Conservation (phyloP, 2,797 vertebrate species). For the Tragelaphus eurycerus region DNA sequence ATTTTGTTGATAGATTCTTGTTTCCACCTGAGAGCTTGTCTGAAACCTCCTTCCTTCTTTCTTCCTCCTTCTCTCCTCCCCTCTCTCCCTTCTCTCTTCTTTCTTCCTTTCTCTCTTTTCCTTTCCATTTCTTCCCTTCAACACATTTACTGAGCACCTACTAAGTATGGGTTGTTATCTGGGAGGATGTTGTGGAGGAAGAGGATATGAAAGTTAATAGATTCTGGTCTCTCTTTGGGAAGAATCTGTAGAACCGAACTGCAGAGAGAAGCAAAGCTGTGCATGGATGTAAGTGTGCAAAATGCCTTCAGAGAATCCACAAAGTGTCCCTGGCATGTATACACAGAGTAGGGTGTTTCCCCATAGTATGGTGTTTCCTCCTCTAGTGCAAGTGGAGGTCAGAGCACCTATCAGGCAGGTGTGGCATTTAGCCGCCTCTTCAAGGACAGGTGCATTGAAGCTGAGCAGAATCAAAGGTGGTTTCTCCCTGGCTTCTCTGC, state of each 20-base stretch:
- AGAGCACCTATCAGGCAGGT: accelerated
- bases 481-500: not conserved
- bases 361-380: not conserved
- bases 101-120: not conserved
- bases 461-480: not conserved
- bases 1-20: not conserved
- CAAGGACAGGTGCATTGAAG: not conserved
- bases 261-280: not conserved
- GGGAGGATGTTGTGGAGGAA: not conserved
- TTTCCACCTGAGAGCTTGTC: not conserved
- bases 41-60: not conserved
- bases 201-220: not conserved
- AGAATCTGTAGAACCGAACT: not conserved
- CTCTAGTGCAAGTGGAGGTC: not conserved
- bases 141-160: not conserved
- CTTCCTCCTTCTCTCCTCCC: not conserved
- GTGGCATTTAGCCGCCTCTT: not conserved
- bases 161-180: not conserved
- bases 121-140: not conserved
- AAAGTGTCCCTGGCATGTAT: not conserved
- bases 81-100: not conserved
- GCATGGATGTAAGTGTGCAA: not conserved
- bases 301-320: not conserved
- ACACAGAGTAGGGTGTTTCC: not conserved
- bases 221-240: not conserved